These are phyloP conservation scores for Spermophilus dauricus DNA, from an alignment of 2,113 vertebrate species.

Conservation along the genomic window DNA sequence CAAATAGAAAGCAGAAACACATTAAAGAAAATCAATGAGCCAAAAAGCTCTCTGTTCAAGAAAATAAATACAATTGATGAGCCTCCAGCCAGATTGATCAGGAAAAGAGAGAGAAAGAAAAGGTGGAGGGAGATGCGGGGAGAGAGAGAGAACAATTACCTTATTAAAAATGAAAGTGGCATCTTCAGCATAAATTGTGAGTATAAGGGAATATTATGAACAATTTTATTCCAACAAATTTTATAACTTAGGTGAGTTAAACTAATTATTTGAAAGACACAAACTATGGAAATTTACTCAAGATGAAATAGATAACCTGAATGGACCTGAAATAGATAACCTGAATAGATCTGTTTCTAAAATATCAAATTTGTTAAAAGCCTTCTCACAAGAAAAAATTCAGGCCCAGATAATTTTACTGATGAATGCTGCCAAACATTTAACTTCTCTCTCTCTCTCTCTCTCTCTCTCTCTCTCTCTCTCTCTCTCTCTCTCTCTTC, in stretches of 20 bases:
- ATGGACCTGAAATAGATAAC: not conserved
- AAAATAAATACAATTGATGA: slow-evolving; percentile 43
- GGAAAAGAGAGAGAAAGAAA: not conserved
- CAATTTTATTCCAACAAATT: not conserved
- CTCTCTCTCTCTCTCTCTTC: too few species aligned
- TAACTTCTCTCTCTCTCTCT: not conserved
- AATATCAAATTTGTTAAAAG: slow-evolving; percentile 22
- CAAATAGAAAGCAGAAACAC: slow-evolving; percentile 16
- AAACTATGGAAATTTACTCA: slow-evolving; percentile 6
- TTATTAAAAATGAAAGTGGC: not conserved
- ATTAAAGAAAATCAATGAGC: slow-evolving; percentile 20
- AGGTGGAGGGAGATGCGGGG: not conserved
- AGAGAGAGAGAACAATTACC: not conserved
- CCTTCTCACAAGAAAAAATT: not conserved
- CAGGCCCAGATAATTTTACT: not conserved
- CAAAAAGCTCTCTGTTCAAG: not conserved
- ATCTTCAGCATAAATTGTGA: not conserved
- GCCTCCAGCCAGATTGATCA: not conserved
- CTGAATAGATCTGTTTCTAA: not conserved
- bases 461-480: too few species aligned
- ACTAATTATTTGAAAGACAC: slow-evolving; percentile 28
- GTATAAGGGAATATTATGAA: not conserved
- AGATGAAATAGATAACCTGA: not conserved
- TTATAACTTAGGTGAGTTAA: slow-evolving; percentile 6
- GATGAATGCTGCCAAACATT: slow-evolving; percentile 21